These are phyloP conservation scores for Ibycter americanus DNA, from an alignment of 2,797 vertebrate genomes.

Conservation along the genomic window DNA sequence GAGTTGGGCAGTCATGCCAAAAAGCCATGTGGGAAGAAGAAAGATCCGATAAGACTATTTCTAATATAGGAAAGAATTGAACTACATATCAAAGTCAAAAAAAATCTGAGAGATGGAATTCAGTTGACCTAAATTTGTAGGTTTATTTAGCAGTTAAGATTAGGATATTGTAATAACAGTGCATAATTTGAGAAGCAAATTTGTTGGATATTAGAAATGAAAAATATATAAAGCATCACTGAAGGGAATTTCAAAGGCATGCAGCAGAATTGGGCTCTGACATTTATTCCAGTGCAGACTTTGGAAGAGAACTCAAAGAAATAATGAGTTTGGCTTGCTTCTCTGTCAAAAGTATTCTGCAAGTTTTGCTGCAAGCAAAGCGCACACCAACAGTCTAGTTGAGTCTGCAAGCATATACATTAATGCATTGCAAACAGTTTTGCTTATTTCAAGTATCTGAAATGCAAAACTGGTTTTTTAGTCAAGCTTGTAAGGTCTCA, in stretches of 20 bases:
- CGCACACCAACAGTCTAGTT: neutral
- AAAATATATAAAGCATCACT: neutral
- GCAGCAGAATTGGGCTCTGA: neutral
- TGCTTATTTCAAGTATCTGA: neutral
- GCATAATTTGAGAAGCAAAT: neutral
- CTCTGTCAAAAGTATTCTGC: neutral
- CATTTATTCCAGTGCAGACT: neutral
- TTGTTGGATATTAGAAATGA: neutral
- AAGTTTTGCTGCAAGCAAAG: neutral
- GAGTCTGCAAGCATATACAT: neutral
- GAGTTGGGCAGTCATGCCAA: neutral
- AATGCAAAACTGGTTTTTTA: neutral
- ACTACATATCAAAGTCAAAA: neutral
- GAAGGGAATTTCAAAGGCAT: neutral
- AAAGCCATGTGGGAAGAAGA: neutral
- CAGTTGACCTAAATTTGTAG: neutral
- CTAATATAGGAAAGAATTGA: neutral
- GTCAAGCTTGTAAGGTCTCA: neutral
- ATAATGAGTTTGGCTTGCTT: slow-evolving; percentile 10
- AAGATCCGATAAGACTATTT: neutral
- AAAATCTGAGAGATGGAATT: neutral
- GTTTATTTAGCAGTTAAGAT: neutral
- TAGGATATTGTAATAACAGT: neutral
- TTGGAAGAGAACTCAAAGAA: neutral
- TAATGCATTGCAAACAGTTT: neutral